Conservation (phyloP, 2,113 vertebrate species). For the Perognathus longimembris region DNA sequence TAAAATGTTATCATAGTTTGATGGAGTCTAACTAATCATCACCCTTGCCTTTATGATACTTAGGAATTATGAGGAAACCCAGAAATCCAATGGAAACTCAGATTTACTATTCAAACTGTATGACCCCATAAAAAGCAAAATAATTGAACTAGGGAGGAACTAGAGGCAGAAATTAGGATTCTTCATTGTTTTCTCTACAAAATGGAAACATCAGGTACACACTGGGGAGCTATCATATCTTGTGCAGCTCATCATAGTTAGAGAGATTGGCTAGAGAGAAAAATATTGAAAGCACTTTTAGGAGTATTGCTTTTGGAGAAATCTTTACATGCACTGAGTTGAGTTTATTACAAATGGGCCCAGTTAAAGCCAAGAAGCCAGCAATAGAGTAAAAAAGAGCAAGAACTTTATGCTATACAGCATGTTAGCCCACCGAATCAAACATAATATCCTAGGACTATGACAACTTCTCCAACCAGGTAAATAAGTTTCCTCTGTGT, state of each 20-base stretch:
- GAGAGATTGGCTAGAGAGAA: background rate
- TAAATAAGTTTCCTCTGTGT: background rate
- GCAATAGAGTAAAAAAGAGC: background rate
- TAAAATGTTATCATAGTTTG: background rate
- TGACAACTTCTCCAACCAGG: background rate
- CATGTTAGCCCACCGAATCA: background rate
- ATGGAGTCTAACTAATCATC: background rate
- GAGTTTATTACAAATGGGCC: background rate
- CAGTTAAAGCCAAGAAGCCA: background rate
- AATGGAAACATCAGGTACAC: background rate
- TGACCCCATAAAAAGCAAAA: background rate
- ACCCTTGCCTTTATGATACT: too few relatives aligned
- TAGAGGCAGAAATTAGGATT: background rate
- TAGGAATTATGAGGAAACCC: background rate
- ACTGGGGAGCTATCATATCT: background rate
- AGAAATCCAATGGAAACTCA: background rate
- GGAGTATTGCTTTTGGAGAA: background rate
- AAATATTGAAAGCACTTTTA: too few relatives aligned
- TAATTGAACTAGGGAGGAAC: background rate
- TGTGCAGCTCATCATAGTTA: background rate
- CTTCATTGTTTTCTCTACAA: background rate
- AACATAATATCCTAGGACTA: background rate
- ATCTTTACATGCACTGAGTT: background rate
- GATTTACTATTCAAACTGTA: background rate
- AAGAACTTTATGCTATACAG: background rate